Evolutionary conservation across 2,113 vertebrate genomes (phyloP).

Genomic region (Serilophus lunatus): DNA sequence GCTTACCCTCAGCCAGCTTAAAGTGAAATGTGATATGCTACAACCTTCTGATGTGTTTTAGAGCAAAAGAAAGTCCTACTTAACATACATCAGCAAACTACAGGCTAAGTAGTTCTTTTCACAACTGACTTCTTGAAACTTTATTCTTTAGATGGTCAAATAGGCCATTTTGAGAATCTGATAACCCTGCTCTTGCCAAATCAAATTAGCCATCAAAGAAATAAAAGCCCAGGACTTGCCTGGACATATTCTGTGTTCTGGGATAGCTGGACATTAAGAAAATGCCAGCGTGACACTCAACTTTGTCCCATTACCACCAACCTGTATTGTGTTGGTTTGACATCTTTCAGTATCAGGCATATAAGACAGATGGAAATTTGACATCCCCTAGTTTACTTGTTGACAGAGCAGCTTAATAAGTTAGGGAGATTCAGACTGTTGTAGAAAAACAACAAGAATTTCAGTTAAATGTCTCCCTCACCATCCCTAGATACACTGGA

Average conservation of each 20-base stretch:
- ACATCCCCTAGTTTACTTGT: neutral
- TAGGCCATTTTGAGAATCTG: neutral
- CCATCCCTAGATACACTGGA: neutral
- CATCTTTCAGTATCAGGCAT: neutral
- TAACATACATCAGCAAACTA: neutral
- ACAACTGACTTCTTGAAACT: neutral
- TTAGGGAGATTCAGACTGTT: neutral
- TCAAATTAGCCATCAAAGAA: slow-evolving; percentile 3
- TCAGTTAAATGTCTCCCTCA: neutral
- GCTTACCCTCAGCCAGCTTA: neutral
- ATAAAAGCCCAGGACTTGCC: neutral
- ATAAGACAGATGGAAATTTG: neutral
- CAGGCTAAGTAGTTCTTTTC: neutral
- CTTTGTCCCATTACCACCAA: fast-evolving
- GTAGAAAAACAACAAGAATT: neutral
- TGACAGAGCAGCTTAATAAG: neutral
- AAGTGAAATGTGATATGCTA: neutral
- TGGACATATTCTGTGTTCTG: neutral
- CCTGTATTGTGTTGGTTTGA: neutral
- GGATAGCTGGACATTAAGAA: neutral
- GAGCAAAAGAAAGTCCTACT: neutral
- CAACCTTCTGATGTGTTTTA: neutral
- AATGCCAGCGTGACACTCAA: neutral
- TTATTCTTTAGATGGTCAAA: neutral
- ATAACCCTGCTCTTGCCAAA: neutral